Conservation (phyloP, 2,888 invertebrate species). For the Apodemia duryi region DNA sequence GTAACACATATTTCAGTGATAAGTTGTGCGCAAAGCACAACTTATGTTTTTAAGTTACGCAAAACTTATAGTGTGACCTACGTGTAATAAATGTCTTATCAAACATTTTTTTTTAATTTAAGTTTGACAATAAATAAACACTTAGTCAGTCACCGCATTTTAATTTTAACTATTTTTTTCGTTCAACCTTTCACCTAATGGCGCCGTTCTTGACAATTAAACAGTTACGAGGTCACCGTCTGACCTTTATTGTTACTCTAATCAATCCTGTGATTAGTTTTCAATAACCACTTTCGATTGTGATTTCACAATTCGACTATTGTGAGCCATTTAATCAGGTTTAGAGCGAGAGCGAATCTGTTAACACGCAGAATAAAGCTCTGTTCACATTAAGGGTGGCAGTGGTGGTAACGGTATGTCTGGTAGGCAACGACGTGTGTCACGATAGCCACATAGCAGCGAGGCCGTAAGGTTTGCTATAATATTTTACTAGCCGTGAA, state of each 20-base stretch:
- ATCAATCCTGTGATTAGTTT: constrained; percentile 31
- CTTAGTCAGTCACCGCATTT: constrained; percentile 1
- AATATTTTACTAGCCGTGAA: too few species aligned
- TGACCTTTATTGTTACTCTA: constrained; percentile 31
- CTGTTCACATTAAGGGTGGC: not conserved
- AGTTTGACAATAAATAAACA: not conserved
- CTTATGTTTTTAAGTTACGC: too few species aligned
- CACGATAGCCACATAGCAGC: too few species aligned
- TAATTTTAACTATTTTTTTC: constrained; percentile 8
- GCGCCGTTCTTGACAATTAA: constrained; percentile 24
- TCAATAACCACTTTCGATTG: constrained; percentile 28
- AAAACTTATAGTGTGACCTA: too few species aligned
- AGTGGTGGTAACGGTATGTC: not conserved
- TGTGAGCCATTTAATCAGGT: constrained; percentile 14
- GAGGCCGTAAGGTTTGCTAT: too few species aligned
- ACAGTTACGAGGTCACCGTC: constrained; percentile 29
- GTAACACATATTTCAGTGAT: too few species aligned
- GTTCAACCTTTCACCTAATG: constrained; percentile 18
- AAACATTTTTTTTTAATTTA: too few species aligned
- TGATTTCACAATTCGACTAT: constrained; percentile 26
- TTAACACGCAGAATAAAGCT: not conserved
- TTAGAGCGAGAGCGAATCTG: constrained; percentile 16
- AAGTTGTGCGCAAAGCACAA: too few species aligned
- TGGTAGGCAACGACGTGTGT: not conserved
- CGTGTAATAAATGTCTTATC: too few species aligned